Evolutionary conservation across 2,113 vertebrate genomes (phyloP).

Genomic region (Aphyosemion australe): DNA sequence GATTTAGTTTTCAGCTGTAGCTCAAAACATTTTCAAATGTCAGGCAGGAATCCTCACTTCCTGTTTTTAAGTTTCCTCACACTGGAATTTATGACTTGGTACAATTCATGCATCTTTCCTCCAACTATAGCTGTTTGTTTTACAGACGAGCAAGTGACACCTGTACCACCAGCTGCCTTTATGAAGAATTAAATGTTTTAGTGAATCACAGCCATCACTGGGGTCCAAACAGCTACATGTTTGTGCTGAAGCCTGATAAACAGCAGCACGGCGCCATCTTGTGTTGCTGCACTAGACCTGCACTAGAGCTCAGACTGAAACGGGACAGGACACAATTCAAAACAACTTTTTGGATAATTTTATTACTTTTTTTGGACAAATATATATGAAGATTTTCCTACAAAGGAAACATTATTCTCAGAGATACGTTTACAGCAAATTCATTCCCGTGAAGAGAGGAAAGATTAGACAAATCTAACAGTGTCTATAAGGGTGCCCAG

Average conservation of each 20-base stretch:
- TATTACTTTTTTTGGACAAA: conserved; percentile 85
- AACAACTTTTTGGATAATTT: conserved; percentile 71
- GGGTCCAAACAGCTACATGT: too few relatives aligned
- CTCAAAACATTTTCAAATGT: too few relatives aligned
- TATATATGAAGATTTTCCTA: conserved; percentile 81
- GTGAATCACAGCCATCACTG: too few relatives aligned
- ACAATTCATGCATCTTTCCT: too few relatives aligned
- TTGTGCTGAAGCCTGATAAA: not conserved
- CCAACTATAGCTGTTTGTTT: too few relatives aligned
- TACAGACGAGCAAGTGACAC: too few relatives aligned
- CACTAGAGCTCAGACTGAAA: not conserved
- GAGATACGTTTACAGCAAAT: conserved; percentile 80
- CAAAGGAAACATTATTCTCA: conserved; percentile 76
- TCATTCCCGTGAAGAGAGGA: conserved; percentile 72
- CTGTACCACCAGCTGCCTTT: too few relatives aligned
- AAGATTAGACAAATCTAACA: conserved; percentile 66
- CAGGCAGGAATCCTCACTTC: too few relatives aligned
- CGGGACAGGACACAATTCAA: conserved; percentile 1
- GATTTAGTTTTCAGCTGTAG: too few relatives aligned
- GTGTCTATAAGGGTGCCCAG: conserved; percentile 71
- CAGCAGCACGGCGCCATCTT: conserved; percentile 57
- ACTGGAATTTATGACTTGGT: too few relatives aligned
- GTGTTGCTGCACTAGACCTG: conserved; percentile 25
- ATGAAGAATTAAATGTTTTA: too few relatives aligned
- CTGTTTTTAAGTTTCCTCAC: too few relatives aligned